Base-by-base conservation (phyloP, 2,888 invertebrate genomes). In the Odontomyia ornata region DNA sequence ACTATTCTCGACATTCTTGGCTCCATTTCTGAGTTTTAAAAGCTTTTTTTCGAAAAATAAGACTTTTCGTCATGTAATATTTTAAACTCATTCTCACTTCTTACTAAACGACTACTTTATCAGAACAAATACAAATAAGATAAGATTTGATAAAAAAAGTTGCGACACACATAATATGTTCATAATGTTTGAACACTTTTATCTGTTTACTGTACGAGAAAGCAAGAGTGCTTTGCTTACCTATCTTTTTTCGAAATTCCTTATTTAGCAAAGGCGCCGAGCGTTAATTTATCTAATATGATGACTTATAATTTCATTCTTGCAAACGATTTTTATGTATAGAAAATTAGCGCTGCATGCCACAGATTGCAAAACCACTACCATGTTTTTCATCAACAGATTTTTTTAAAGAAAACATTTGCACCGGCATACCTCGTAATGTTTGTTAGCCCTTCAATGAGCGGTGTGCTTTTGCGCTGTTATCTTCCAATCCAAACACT, bases 161-260 rank as follows among this genome's bases (percentile, higher is more conserved):
- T 60, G 60, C 60, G 60, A 60, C 60, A 60, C 23, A 7, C 23
- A 23, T 60, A 60, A 60, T 60, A 60, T 23, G 21, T 60, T 4
- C 18, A 18, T 60, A 60, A 60, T 60, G 60, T 60, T 60, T 60
- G 60, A 2, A 15, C 23, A 13, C 25, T 21, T 21, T 25, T 60
- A 11, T 23, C 18, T 23, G 60, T 25, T 13, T 13, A 43, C n/a
- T n/a, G n/a, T 9, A 13, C 43, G 13, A 43, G 43, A 43, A 43
- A 43, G 43, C 43, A 43, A 43, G 13, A 43, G 43, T 43, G 43
- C 43, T 43, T 9, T n/a, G n/a, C n/a, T n/a, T n/a, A n/a, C n/a
- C n/a, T n/a, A n/a, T n/a, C n/a, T n/a, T n/a, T n/a, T n/a, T n/a
- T n/a, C n/a, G n/a, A n/a, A n/a, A n/a, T n/a, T n/a, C n/a, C n/a